These are phyloP conservation scores for Conus ventricosus DNA, from an alignment of 1,140 invertebrate genomes.

Conservation along the genomic window DNA sequence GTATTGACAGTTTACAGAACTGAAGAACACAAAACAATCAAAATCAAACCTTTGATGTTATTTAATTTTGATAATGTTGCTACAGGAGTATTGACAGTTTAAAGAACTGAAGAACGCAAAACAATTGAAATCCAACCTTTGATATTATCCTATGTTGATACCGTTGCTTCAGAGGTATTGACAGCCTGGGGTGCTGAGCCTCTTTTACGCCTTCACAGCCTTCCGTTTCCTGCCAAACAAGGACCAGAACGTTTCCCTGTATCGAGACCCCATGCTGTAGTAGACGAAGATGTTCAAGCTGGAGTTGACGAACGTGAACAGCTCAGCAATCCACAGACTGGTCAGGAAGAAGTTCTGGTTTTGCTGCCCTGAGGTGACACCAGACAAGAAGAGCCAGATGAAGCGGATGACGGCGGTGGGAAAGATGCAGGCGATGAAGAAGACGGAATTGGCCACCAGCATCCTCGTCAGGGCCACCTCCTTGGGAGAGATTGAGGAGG, in stretches of 20 bases:
- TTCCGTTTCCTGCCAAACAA: background rate
- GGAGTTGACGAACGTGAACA: background rate
- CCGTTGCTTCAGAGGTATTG: no score
- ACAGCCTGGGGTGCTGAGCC: no score
- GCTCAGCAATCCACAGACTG: background rate
- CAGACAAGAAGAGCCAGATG: background rate
- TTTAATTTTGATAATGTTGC: no score
- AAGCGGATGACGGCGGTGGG: background rate
- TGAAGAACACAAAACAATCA: no score
- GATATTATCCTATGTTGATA: no score
- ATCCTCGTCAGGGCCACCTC: slow-evolving; percentile 24
- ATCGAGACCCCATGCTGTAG: slow-evolving; percentile 22
- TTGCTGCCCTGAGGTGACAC: background rate
- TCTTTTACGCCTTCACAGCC: no score
- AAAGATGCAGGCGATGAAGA: slow-evolving; percentile 17
- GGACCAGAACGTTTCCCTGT: slow-evolving; percentile 15
- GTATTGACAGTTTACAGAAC: no score
- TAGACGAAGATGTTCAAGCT: slow-evolving; percentile 22
- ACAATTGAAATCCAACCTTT: no score
- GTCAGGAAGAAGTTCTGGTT: slow-evolving; percentile 14
- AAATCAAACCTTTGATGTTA: no score
- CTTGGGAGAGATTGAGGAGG: background rate
- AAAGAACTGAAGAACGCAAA: no score
- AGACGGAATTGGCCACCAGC: background rate
- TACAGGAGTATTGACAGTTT: no score